phyloP scores from a whole-genome alignment of 1,140 invertebrate species.

The Colletes latitarsis region DNA sequence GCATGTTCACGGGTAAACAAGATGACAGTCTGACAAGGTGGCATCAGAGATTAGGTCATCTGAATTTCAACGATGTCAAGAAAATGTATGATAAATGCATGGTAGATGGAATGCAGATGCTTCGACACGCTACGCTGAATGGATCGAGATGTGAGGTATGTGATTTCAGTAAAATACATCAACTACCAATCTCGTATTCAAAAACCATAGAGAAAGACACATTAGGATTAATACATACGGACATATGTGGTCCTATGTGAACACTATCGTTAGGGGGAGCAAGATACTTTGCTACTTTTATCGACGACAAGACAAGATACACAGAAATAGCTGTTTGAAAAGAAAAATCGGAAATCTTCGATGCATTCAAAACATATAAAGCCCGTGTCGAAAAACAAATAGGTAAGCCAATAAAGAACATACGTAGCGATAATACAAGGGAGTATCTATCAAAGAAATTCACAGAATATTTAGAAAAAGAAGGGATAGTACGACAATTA shows the following conservation, averaged over 20 bases:
- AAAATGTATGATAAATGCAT: background rate
- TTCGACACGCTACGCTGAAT: slow-evolving; percentile 42
- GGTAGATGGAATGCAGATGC: background rate
- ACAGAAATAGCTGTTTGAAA: too few species aligned
- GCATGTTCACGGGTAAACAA: slow-evolving; percentile 59
- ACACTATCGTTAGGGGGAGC: too few species aligned
- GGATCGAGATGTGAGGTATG: background rate
- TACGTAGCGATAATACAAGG: too few species aligned
- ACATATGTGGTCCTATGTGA: background rate
- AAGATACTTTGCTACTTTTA: too few species aligned
- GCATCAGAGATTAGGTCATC: slow-evolving; percentile 42
- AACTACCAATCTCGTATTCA: slow-evolving; percentile 36
- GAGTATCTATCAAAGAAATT: too few species aligned
- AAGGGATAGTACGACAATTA: too few species aligned
- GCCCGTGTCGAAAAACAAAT: too few species aligned
- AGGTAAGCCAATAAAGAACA: too few species aligned
- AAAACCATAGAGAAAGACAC: background rate
- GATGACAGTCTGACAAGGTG: slow-evolving; percentile 63
- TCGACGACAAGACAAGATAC: too few species aligned
- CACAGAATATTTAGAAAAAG: too few species aligned
- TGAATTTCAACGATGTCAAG: slow-evolving; percentile 1
- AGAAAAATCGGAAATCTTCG: too few species aligned
- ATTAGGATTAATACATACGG: background rate
- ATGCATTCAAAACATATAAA: too few species aligned
- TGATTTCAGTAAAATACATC: slow-evolving; percentile 60